These are phyloP conservation scores for Hirtodrosophila histrioides DNA, from an alignment of 2,888 invertebrate genomes.

Conservation along the genomic window DNA sequence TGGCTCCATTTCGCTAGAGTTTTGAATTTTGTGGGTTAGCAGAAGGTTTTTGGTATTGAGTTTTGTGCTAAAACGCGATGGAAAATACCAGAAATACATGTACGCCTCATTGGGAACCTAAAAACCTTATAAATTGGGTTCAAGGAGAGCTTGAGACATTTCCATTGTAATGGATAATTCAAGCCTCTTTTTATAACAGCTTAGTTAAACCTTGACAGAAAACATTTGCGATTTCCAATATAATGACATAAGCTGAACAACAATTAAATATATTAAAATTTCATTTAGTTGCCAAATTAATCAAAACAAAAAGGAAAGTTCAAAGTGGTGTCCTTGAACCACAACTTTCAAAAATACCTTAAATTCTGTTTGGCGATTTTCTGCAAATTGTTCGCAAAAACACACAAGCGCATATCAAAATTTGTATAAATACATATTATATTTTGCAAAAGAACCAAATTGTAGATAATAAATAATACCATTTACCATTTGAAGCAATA, in stretches of 20 bases:
- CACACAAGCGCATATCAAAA: slow-evolving; percentile 69
- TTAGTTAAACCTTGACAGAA: too few species aligned
- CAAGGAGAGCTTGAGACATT: neutral
- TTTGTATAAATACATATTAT: slow-evolving; percentile 46
- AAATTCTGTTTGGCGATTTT: slow-evolving; percentile 28
- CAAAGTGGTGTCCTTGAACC: too few species aligned
- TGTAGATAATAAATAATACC: slow-evolving; percentile 53
- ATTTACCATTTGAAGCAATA: slow-evolving; percentile 59
- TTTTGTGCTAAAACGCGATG: slow-evolving; percentile 6
- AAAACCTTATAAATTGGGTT: slow-evolving; percentile 1
- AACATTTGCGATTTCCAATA: too few species aligned
- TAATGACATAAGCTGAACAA: too few species aligned
- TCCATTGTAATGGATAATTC: too few species aligned
- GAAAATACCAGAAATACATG: neutral
- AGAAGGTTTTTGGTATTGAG: slow-evolving; percentile 17
- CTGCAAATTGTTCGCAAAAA: slow-evolving; percentile 69
- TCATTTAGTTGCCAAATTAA: too few species aligned
- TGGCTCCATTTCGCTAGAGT: slow-evolving; percentile 84
- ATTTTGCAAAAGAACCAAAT: slow-evolving; percentile 75
- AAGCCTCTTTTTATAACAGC: too few species aligned
- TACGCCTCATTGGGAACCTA: neutral
- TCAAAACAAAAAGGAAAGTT: too few species aligned
- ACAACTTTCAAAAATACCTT: neutral
- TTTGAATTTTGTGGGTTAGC: slow-evolving; percentile 54
- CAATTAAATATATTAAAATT: too few species aligned